These are phyloP conservation scores for Pontoporia blainvillei DNA, from an alignment of 2,113 vertebrate species.

Conservation along the genomic window DNA sequence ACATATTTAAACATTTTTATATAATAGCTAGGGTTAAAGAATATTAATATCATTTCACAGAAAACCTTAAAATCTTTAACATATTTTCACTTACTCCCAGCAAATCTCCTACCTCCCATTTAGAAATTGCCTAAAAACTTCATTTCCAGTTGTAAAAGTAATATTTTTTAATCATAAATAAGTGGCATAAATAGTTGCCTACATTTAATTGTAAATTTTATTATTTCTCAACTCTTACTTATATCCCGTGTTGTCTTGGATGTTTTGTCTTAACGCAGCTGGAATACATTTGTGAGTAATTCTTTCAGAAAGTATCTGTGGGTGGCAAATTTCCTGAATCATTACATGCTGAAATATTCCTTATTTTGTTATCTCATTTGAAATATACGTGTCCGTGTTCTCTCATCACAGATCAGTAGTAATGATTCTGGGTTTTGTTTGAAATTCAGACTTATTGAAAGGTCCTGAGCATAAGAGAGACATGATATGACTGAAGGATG, in stretches of 20 bases:
- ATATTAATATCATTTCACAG: background rate
- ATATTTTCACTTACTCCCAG: background rate
- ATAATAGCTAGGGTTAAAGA: background rate
- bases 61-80: background rate
- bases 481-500: background rate
- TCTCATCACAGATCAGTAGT: background rate
- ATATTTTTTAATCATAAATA: background rate
- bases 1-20: background rate
- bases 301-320: background rate
- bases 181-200: background rate
- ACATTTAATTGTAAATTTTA: background rate
- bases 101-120: background rate
- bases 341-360: background rate
- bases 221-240: background rate
- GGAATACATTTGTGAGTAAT: background rate
- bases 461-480: background rate
- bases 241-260: background rate
- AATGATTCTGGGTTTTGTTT: background rate
- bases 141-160: background rate
- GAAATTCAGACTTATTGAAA: background rate
- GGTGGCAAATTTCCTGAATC: background rate
- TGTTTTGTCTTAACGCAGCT: background rate
- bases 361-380: background rate
- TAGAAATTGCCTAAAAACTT: background rate
- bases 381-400: background rate